Conservation (phyloP, 2,888 invertebrate genomes). For the Epiblema foenella region DNA sequence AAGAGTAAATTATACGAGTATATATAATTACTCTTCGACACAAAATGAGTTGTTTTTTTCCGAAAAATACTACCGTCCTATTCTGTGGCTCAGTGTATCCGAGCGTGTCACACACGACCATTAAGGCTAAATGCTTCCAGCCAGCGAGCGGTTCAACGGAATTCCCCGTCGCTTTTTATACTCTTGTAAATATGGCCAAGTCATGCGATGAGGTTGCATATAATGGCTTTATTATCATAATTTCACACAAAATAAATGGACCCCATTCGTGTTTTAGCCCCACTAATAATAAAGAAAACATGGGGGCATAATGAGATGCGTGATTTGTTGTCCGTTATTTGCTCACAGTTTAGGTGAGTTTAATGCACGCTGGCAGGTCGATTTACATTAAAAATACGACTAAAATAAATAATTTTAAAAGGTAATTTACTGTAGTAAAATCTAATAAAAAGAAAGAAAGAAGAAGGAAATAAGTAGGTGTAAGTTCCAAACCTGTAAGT, state of each 20-base stretch:
- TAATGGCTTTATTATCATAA: slow-evolving; percentile 71
- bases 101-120: slow-evolving; percentile 22
- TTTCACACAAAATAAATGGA: slow-evolving; percentile 67
- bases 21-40: no score
- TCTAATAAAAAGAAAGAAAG: no score
- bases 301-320: slow-evolving; percentile 52
- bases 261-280: slow-evolving; percentile 61
- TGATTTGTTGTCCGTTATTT: slow-evolving; percentile 50
- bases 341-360: slow-evolving; percentile 24
- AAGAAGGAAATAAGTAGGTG: no score
- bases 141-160: slow-evolving; percentile 5
- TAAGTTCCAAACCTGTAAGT: no score
- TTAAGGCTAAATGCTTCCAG: slow-evolving; percentile 30
- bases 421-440: no score
- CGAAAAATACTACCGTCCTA: no score
- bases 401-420: slow-evolving; percentile 46
- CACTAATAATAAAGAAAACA: slow-evolving; percentile 62
- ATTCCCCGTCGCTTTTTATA: slow-evolving; percentile 52
- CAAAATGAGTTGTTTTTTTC: no score
- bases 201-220: slow-evolving; percentile 74
- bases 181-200: slow-evolving; percentile 62
- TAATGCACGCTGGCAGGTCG: slow-evolving; percentile 14
- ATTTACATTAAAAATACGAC: slow-evolving; percentile 48
- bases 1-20: no score
- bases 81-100: no score